Evolutionary conservation across 2,888 invertebrate genomes (phyloP).

Genomic region (Apantesis nais): DNA sequence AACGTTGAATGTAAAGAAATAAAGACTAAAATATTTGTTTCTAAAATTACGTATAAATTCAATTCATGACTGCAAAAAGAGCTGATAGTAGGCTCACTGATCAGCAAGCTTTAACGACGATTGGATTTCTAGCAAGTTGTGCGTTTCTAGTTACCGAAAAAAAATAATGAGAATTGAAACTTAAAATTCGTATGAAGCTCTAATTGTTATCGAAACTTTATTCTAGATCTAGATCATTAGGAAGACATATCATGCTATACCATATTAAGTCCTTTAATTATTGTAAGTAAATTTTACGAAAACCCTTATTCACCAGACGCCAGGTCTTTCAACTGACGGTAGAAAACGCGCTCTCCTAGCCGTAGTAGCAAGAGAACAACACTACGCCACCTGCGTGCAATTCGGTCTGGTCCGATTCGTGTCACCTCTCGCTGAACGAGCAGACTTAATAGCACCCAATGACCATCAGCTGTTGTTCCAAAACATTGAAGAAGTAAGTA

Average conservation of each 20-base stretch:
- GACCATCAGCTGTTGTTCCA: slow-evolving; percentile 94
- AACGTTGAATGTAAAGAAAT: no score
- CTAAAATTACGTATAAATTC: no score
- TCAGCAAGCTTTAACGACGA: no score
- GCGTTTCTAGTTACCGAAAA: no score
- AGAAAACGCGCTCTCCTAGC: slow-evolving; percentile 91
- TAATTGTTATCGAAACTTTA: not conserved
- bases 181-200: not conserved
- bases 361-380: slow-evolving; percentile 91
- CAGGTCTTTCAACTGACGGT: slow-evolving; percentile 79
- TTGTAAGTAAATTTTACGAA: not conserved
- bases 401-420: slow-evolving; percentile 93
- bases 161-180: no score
- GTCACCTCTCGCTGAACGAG: slow-evolving; percentile 90
- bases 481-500: slow-evolving; percentile 91
- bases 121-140: no score
- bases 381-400: slow-evolving; percentile 91
- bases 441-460: slow-evolving; percentile 90
- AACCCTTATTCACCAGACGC: slow-evolving; percentile 66
- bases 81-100: no score
- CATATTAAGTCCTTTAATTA: not conserved
- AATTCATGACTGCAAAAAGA: no score
- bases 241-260: not conserved
- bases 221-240: not conserved
- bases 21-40: no score